Conservation (phyloP, 2,888 invertebrate species). For the Eupithecia insigniata region DNA sequence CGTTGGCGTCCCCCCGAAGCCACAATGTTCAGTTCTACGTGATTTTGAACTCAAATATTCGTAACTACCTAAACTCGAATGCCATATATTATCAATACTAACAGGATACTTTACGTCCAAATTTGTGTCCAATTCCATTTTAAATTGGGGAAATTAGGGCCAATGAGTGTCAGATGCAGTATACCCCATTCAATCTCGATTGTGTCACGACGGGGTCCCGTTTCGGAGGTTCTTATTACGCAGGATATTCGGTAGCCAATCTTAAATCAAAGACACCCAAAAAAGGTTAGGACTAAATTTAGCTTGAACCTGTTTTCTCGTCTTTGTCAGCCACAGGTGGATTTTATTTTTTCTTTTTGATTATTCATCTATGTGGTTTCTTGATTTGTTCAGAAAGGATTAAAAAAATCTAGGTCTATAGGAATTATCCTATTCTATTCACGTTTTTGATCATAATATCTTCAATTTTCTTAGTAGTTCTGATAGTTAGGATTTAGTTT, state of each 20-base stretch:
- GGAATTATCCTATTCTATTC: not conserved
- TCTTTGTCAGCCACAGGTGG: not conserved
- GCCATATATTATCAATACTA: not conserved
- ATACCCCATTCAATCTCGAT: constrained; percentile 36
- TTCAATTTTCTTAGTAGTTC: too few species aligned
- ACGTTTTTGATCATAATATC: not conserved
- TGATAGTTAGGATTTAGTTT: too few species aligned
- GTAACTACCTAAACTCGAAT: not conserved
- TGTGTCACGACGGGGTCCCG: constrained; percentile 20
- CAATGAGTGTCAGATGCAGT: constrained; percentile 49
- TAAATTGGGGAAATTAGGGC: constrained; percentile 37
- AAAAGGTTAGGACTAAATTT: not conserved
- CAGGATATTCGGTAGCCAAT: constrained; percentile 26
- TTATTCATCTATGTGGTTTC: not conserved
- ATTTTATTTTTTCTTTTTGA: not conserved
- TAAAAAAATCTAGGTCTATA: too few species aligned
- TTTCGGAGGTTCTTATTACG: constrained; percentile 48
- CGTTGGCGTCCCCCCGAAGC: not conserved
- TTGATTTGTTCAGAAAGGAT: too few species aligned
- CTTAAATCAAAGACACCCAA: constrained; percentile 13
- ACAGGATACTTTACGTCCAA: constrained; percentile 9
- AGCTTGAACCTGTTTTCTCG: constrained; percentile 5
- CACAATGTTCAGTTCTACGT: not conserved
- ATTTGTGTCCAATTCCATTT: constrained; percentile 28
- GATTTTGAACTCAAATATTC: not conserved